Evolutionary conservation across 2,113 vertebrate genomes (phyloP).

Genomic region (Heptranchias perlo): DNA sequence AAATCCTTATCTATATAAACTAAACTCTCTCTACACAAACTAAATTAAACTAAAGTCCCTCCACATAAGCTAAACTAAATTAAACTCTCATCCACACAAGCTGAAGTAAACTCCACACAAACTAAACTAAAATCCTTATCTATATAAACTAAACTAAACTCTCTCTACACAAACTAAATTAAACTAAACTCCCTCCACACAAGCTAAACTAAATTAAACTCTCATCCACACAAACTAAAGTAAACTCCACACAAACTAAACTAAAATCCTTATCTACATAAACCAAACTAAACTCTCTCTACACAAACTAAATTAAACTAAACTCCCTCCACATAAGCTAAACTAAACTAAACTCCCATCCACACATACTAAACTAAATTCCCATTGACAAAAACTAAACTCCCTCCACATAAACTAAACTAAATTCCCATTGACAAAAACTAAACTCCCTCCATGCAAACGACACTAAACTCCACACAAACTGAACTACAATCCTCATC

Average conservation of each 20-base stretch:
- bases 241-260: background rate
- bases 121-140: no score
- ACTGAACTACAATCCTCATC: no score
- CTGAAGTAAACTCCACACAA: background rate
- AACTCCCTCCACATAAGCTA: background rate
- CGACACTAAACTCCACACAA: background rate
- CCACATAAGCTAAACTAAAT: background rate
- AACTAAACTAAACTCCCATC: background rate
- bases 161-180: background rate
- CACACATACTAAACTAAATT: background rate
- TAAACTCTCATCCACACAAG: no score
- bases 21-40: background rate
- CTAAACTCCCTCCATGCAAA: background rate
- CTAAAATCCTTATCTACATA: no score
- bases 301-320: background rate
- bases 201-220: background rate
- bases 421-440: background rate
- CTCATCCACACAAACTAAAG: background rate
- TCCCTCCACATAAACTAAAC: background rate
- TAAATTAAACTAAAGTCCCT: background rate
- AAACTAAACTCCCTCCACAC: background rate
- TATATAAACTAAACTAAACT: background rate
- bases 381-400: background rate
- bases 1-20: background rate
- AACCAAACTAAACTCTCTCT: background rate